Percentiles rank a stretch among this genome's conserved stretches.
Conservation (phyloP, 2,888 invertebrate species). For the Chelonus formosanus region DNA sequence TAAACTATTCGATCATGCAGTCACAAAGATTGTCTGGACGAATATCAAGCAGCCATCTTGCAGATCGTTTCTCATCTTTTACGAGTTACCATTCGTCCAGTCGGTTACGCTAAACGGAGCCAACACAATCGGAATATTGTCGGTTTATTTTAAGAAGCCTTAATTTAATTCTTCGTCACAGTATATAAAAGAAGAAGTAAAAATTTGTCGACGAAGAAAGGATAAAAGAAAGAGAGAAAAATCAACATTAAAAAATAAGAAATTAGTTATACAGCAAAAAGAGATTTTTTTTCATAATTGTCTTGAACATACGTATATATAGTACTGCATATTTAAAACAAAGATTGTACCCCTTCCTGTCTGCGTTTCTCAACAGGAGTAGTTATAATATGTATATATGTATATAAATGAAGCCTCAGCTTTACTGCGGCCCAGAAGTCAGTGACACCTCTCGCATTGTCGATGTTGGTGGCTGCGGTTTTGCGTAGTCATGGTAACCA, state of each 20-base stretch:
- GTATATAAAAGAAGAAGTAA: constrained; percentile 19
- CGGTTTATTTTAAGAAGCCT: constrained; percentile 61
- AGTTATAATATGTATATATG: background rate
- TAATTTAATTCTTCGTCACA: constrained; percentile 53
- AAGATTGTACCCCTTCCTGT: no score
- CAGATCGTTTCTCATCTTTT: constrained; percentile 57
- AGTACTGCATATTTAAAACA: no score
- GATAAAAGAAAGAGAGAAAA: constrained; percentile 27
- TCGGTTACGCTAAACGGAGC: no score
- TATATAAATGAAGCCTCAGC: constrained; percentile 23
- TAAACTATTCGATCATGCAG: background rate
- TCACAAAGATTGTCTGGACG: background rate
- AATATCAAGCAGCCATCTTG: constrained; percentile 51
- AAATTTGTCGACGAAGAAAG: constrained; percentile 22
- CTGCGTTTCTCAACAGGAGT: constrained; percentile 7
- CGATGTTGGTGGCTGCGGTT: constrained; percentile 57
- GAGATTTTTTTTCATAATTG: no score
- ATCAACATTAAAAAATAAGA: constrained; percentile 13
- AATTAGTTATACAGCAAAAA: no score
- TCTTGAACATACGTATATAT: no score
- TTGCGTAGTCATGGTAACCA: constrained; percentile 63
- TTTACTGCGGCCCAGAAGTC: constrained; percentile 58
- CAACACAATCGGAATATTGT: constrained; percentile 42
- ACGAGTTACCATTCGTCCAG: constrained; percentile 42
- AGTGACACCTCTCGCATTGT: constrained; percentile 64